Base-by-base conservation (phyloP, 2,113 vertebrate genomes). In the Notarius lentiginosus region DNA sequence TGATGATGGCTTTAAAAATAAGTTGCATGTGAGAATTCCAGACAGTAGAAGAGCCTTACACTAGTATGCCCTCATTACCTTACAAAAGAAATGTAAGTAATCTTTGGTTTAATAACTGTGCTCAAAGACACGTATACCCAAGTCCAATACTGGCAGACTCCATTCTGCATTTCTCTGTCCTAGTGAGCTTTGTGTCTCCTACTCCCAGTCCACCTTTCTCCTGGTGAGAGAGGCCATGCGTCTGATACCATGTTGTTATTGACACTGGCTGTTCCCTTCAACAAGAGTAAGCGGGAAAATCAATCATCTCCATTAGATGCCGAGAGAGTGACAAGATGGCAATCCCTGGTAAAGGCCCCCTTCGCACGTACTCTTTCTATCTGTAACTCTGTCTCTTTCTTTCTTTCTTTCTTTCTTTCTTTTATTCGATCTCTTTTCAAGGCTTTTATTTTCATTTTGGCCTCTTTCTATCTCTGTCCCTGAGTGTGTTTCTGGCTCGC, bases 281-380 rank as follows among this genome's bases (percentile, higher is more conserved):
- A 91, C 85, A 89, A 91, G 89, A 65, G 86, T 79, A 87, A 82
- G 86, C 84, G 70, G 83, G 86, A 91, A 90, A 89, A 91, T 91
- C 89, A 90, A 91, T 91, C 90, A 90, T 81, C 82, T 89, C 87
- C 89, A 87, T 90, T 90, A 89, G 89, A 89, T 58, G 68, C 89
- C 34, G 84, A 88, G 86, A 90, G 86, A 87, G 87, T 87, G 87
- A 91, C 89, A 91, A 88, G 87, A 89, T 87, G 85, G 79, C 83
- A 88, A 86, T 89, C 80, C 89, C 68, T 86, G 80, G 85, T 87
- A 90, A 76, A 82, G 86, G 60, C 66, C 72, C 76, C 79, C 86
- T 79, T 86, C 76, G 84, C 84, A 84, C 77, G 27, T 56, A 68
- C 63, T 87, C 76, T 70, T 24, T 88, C 81, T 83, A 20, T 89